Conservation (phyloP, 2,113 vertebrate species). For the Axis porcinus region DNA sequence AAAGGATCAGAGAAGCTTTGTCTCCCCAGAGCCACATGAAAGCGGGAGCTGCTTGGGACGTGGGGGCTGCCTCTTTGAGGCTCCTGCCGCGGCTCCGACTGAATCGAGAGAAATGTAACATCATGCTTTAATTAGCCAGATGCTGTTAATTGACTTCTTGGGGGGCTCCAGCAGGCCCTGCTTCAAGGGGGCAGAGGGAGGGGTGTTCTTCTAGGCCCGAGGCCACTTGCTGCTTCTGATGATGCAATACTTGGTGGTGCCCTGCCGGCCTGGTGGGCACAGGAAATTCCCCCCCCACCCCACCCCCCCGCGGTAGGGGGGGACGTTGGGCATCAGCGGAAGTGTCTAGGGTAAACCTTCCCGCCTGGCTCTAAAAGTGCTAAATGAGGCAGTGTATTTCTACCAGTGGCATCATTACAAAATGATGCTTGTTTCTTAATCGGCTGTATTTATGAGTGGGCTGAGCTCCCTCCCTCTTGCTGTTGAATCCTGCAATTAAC, state of each 20-base stretch:
- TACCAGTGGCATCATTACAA: conserved; percentile 56
- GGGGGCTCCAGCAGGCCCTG: background rate
- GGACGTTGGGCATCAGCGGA: background rate
- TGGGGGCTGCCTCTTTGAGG: conserved; percentile 59
- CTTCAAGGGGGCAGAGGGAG: background rate
- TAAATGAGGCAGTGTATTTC: conserved; percentile 47
- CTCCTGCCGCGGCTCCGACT: conserved; percentile 57
- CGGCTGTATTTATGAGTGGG: conserved; percentile 63
- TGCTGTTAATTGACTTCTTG: conserved; percentile 59
- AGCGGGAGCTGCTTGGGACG: conserved; percentile 67
- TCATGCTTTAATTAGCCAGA: conserved; percentile 77
- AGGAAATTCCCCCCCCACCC: background rate
- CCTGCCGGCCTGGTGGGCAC: background rate
- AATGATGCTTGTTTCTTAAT: conserved; percentile 63
- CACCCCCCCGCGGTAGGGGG: accelerated
- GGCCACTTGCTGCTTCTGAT: background rate
- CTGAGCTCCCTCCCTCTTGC: conserved; percentile 43
- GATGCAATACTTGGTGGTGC: background rate
- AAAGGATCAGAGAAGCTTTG: conserved; percentile 68
- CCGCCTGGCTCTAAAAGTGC: background rate
- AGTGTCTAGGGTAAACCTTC: background rate
- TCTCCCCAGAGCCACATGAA: conserved; percentile 78
- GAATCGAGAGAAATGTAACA: conserved; percentile 62
- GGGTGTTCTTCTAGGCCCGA: background rate
- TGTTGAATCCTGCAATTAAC: conserved; percentile 61